Percentiles rank a stretch among this genome's conserved stretches.
Conservation (phyloP, 2,888 invertebrate species). For the Diarsia dahlii region DNA sequence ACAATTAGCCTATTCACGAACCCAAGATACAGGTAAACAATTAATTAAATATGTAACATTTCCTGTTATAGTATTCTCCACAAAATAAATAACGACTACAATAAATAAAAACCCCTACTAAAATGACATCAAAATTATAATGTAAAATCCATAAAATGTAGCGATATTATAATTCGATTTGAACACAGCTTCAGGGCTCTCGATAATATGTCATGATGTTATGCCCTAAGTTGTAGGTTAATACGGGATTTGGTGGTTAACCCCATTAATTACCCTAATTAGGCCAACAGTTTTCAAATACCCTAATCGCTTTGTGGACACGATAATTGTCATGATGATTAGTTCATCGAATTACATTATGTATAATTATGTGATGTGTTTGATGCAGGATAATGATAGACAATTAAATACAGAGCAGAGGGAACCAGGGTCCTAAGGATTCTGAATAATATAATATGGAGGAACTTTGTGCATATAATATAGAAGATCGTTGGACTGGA, state of each 20-base stretch:
- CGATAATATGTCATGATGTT: slow-evolving; percentile 51
- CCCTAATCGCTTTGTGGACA: slow-evolving; percentile 24
- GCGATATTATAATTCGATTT: slow-evolving; percentile 45
- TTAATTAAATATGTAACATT: too few species aligned
- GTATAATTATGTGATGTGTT: background rate
- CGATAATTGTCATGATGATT: slow-evolving; percentile 25
- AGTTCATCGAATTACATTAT: background rate
- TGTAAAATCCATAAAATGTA: slow-evolving; percentile 27
- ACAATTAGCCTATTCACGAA: background rate
- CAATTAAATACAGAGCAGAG: too few species aligned
- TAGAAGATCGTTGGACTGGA: too few species aligned
- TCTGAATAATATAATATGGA: too few species aligned
- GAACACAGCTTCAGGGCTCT: slow-evolving; percentile 42
- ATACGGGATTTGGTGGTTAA: slow-evolving; percentile 31
- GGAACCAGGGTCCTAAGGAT: too few species aligned
- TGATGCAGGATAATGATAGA: background rate
- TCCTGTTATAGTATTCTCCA: background rate
- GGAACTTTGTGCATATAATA: too few species aligned
- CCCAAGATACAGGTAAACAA: background rate
- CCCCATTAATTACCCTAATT: slow-evolving; percentile 48
- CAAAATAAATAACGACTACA: background rate
- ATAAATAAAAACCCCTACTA: background rate
- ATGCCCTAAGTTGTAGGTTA: slow-evolving; percentile 50
- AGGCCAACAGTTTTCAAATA: slow-evolving; percentile 38
- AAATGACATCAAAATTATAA: slow-evolving; percentile 5